A percentile compares a stretch with the other conserved stretches of the same genome.
phyloP scores from a whole-genome alignment of 2,888 invertebrate genomes.

The Dendrolimus pini region DNA sequence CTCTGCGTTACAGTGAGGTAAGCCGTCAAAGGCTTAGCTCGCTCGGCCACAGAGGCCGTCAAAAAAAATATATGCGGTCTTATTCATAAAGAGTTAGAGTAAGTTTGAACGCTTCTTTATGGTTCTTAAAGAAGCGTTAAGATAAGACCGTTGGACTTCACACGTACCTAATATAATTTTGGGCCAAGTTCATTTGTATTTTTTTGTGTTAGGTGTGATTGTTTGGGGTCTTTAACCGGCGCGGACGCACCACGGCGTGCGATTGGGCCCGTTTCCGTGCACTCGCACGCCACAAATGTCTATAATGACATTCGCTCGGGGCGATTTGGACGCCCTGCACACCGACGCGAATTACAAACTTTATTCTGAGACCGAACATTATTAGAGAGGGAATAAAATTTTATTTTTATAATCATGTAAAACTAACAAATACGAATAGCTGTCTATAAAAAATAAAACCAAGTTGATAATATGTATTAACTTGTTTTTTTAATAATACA shows the following conservation, averaged over 20 bases:
- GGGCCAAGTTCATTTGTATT: background rate
- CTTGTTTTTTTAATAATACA: background rate
- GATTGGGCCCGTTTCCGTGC: background rate
- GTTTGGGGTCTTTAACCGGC: constrained; percentile 6
- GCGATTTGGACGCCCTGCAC: background rate
- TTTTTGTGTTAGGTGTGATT: background rate
- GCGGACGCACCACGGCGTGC: background rate
- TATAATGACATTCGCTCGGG: background rate
- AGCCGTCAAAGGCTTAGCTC: too few species aligned
- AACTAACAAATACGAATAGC: too few species aligned
- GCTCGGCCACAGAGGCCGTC: too few species aligned
- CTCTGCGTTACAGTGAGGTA: too few species aligned
- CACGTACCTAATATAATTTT: background rate
- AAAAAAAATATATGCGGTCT: too few species aligned
- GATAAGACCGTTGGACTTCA: background rate
- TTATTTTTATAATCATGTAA: too few species aligned
- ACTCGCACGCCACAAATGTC: background rate
- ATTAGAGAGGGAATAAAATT: too few species aligned
- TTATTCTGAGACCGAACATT: too few species aligned
- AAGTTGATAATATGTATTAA: background rate
- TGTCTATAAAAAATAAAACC: background rate
- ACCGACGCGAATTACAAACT: background rate
- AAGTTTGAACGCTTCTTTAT: too few species aligned
- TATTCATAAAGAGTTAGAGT: too few species aligned
- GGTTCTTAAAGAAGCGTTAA: too few species aligned